A percentile compares a stretch with the other conserved stretches of the same genome.
phyloP scores from a whole-genome alignment of 1,140 invertebrate genomes.

The Notospermus geniculatus region DNA sequence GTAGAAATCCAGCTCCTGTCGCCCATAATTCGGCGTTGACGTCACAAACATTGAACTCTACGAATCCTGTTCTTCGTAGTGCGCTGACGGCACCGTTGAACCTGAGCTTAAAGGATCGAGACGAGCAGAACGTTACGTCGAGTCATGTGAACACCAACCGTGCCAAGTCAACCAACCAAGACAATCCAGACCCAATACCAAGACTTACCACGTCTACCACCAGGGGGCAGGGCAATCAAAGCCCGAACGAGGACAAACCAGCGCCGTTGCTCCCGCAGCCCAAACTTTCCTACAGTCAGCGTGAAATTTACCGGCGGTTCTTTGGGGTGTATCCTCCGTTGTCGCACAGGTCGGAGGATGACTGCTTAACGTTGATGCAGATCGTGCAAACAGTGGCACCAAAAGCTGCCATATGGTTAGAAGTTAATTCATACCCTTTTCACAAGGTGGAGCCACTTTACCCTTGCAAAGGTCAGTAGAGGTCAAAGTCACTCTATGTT shows the following conservation, averaged over 20 bases:
- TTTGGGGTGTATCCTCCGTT: slow-evolving; percentile 29
- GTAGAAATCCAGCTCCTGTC: too few species aligned
- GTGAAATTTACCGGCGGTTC: slow-evolving; percentile 33
- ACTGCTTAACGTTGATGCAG: slow-evolving; percentile 39
- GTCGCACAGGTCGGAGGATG: slow-evolving; percentile 44
- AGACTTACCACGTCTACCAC: too few species aligned
- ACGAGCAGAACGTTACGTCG: too few species aligned
- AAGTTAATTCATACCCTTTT: slow-evolving; percentile 33
- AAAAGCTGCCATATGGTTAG: slow-evolving; percentile 34
- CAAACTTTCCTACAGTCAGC: slow-evolving; percentile 34
- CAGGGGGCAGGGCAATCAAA: too few species aligned
- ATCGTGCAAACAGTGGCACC: slow-evolving; percentile 28
- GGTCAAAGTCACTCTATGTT: too few species aligned
- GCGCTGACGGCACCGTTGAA: too few species aligned
- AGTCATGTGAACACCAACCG: background rate
- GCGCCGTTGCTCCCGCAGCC: background rate
- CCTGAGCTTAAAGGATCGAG: too few species aligned
- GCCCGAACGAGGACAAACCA: background rate
- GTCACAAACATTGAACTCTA: too few species aligned
- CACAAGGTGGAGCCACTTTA: slow-evolving; percentile 8
- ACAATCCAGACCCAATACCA: background rate
- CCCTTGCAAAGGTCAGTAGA: slow-evolving; percentile 1
- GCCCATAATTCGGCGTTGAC: too few species aligned
- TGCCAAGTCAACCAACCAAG: background rate
- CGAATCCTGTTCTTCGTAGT: too few species aligned